These are phyloP conservation scores for Saccostrea echinata DNA, from an alignment of 1,140 invertebrate genomes.

Conservation along the genomic window DNA sequence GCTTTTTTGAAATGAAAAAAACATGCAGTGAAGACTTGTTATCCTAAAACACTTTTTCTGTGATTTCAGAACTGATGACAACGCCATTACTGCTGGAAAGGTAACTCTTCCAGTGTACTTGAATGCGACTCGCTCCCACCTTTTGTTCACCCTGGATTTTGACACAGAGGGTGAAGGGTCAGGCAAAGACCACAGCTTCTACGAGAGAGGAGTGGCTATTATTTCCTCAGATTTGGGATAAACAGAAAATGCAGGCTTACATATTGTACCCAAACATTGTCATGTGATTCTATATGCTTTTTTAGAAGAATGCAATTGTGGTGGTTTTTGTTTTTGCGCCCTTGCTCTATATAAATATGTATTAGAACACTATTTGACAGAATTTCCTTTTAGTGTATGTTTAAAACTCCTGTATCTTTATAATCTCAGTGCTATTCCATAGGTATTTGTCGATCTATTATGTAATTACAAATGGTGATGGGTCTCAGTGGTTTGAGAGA, in stretches of 20 bases:
- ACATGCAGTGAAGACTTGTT: neutral
- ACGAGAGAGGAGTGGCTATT: conserved; percentile 96
- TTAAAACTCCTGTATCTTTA: too few relatives aligned
- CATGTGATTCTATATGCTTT: too few relatives aligned
- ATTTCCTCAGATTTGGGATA: conserved; percentile 77
- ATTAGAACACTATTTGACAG: too few relatives aligned
- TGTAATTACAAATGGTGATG: too few relatives aligned
- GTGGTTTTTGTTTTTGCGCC: too few relatives aligned
- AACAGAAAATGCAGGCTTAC: neutral
- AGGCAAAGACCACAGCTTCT: conserved; percentile 90
- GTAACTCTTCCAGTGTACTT: conserved; percentile 97
- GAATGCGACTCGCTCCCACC: conserved; percentile 95
- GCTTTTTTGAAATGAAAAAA: neutral
- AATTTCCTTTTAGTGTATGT: too few relatives aligned
- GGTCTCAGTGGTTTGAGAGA: too few relatives aligned
- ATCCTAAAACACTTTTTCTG: neutral
- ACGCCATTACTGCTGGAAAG: conserved; percentile 74
- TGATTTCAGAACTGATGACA: conserved; percentile 65
- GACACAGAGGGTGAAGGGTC: conserved; percentile 91
- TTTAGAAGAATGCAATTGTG: too few relatives aligned
- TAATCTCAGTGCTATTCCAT: too few relatives aligned
- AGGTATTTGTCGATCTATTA: too few relatives aligned
- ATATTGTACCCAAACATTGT: too few relatives aligned
- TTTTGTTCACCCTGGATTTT: conserved; percentile 97
- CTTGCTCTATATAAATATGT: too few relatives aligned